phyloP scores from a whole-genome alignment of 92 coral and sea anemone species.

The Actinostola sp. region DNA sequence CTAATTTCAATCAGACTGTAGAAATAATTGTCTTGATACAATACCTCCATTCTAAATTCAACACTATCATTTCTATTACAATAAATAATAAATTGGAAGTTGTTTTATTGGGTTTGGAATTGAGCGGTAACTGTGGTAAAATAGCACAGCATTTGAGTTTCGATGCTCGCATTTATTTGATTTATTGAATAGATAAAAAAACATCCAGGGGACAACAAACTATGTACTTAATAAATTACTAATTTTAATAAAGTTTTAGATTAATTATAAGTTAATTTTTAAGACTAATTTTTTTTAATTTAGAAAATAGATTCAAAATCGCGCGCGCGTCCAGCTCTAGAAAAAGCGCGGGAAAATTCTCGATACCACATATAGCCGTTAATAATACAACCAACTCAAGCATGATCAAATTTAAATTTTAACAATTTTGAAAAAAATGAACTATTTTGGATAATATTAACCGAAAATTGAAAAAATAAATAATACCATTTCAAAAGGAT shows the following conservation, averaged over 20 bases:
- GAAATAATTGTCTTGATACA: slow-evolving; percentile 6
- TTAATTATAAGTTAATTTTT: background rate
- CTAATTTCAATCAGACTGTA: background rate
- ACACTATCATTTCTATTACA: background rate
- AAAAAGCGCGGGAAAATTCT: slow-evolving; percentile 33
- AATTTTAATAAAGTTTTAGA: background rate
- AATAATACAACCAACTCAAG: background rate
- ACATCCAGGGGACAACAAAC: slow-evolving; percentile 16
- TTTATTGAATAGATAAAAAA: slow-evolving; percentile 6
- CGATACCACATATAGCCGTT: slow-evolving; percentile 1
- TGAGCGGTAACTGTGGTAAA: background rate
- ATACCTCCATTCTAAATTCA: slow-evolving; percentile 3
- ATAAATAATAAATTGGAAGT: background rate
- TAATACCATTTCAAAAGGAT: too few relatives aligned
- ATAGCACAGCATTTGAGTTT: background rate
- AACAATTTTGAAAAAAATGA: too few relatives aligned
- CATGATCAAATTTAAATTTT: background rate
- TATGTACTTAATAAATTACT: background rate
- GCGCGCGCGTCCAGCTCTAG: background rate
- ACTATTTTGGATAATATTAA: too few relatives aligned
- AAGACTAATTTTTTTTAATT: background rate
- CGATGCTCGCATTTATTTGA: background rate
- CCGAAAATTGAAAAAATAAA: too few relatives aligned
- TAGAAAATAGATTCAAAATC: background rate
- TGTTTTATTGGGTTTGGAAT: background rate